These are phyloP conservation scores for Mus spicilegus DNA, from an alignment of 2,113 vertebrate species.

Conservation along the genomic window DNA sequence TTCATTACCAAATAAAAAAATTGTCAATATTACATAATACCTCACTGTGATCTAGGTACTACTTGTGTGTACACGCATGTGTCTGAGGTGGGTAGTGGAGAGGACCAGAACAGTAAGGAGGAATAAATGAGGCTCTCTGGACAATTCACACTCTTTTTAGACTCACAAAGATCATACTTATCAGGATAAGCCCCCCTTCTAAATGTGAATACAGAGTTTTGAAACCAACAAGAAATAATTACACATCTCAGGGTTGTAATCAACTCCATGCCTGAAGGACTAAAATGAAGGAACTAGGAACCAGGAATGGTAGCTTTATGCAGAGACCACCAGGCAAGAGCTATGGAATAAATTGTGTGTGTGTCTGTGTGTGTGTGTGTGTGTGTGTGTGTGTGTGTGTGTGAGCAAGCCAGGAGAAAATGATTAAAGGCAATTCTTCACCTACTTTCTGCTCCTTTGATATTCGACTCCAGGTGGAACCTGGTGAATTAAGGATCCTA, in stretches of 20 bases:
- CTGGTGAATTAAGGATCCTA: not conserved
- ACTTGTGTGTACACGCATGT: fast-evolving
- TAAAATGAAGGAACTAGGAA: not conserved
- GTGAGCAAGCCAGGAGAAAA: not conserved
- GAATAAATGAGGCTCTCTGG: not conserved
- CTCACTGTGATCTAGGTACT: not conserved
- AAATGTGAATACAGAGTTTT: not conserved
- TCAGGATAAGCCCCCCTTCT: not conserved
- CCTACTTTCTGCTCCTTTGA: not conserved
- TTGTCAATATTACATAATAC: not conserved
- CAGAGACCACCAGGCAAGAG: not conserved
- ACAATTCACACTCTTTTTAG: not conserved
- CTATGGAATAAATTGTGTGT: not conserved
- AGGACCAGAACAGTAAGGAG: not conserved
- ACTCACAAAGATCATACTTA: not conserved
- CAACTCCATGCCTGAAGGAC: not conserved
- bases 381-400: too few species aligned
- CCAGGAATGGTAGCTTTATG: not conserved
- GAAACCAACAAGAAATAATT: not conserved
- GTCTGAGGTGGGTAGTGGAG: not conserved
- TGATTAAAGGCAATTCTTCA: not conserved
- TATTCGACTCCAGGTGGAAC: not conserved
- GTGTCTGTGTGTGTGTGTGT: not conserved
- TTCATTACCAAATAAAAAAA: not conserved
- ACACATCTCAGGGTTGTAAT: not conserved